A percentile compares a stretch with the other conserved stretches of the same genome.
phyloP scores from a whole-genome alignment of 1,140 invertebrate genomes.

The Sarcophaga peregrina region DNA sequence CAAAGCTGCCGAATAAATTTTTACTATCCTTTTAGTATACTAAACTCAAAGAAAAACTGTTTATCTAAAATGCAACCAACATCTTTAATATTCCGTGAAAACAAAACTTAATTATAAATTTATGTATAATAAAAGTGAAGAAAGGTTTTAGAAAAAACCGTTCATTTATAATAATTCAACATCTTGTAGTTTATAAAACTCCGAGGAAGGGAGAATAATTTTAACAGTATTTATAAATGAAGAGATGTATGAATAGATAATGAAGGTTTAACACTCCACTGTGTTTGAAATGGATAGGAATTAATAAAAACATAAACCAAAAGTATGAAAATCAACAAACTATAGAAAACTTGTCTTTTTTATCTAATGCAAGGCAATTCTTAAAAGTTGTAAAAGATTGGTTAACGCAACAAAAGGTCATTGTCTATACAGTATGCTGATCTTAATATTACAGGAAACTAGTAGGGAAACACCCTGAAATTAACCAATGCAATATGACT shows the following conservation, averaged over 20 bases:
- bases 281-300: background rate
- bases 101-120: constrained; percentile 16
- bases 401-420: no score
- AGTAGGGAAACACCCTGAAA: no score
- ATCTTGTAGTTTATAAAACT: background rate
- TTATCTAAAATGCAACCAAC: constrained; percentile 1
- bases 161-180: background rate
- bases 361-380: background rate
- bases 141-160: constrained; percentile 31
- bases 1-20: constrained; percentile 79
- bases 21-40: constrained; percentile 25
- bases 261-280: no score
- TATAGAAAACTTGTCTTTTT: background rate
- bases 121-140: constrained; percentile 17
- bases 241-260: background rate
- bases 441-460: no score
- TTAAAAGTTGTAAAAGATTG: no score
- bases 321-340: background rate
- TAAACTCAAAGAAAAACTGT: constrained; percentile 2
- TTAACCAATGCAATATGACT: no score
- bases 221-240: background rate
- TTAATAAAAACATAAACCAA: background rate
- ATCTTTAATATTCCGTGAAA: constrained; percentile 7
- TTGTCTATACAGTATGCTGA: no score
- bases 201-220: background rate